Base-by-base conservation (phyloP, 1,140 invertebrate species). In the Latrodectus geometricus region DNA sequence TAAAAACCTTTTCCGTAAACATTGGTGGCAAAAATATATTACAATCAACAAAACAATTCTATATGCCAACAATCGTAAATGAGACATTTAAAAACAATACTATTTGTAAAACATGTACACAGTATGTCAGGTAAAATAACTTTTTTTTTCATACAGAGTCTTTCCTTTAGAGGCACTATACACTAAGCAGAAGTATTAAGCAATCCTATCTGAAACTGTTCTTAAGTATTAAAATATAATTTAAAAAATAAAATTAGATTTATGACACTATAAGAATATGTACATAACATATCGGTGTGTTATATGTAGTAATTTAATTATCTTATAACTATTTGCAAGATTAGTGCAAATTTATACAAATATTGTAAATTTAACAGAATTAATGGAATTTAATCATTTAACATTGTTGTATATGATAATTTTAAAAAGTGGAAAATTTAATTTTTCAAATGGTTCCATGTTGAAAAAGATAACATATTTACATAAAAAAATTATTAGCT, bases 1-100 rank as follows among this genome's bases (percentile, higher is more conserved):
- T 11, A 61, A 84, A 52, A 84, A 81, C 66, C 35, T 72, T 56
- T 68, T 52, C 68, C 70, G 8, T 61, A 66, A 49, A 70, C 48
- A 74, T 52, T 72, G 79, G 66, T 81, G 79, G 79, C 79, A 81
- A 70, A 70, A 48, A 78, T 21, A 78, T 77, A n/a, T 77, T 50
- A 69, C 48, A 81, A 54, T 70, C 79, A 81, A 81, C 79, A 81
- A 70, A 81, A 81, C 69, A 81, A 70, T 72, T 79, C 66, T 68
- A 20, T 56, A 23, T 23, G 79, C 66, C 79, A 81, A 70, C 79
- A 81, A 70, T 72, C 61, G 9, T 76, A 84, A 68, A 84, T 84
- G 72, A 84, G 21, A 76, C 82, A 76, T 84, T 76, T 76, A 79
- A 68, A 79, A 84, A 84, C 70, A 76, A 76, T 56, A 76, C 70